Base-by-base conservation (phyloP, 1,140 invertebrate species). In the Nylanderia fulva region DNA sequence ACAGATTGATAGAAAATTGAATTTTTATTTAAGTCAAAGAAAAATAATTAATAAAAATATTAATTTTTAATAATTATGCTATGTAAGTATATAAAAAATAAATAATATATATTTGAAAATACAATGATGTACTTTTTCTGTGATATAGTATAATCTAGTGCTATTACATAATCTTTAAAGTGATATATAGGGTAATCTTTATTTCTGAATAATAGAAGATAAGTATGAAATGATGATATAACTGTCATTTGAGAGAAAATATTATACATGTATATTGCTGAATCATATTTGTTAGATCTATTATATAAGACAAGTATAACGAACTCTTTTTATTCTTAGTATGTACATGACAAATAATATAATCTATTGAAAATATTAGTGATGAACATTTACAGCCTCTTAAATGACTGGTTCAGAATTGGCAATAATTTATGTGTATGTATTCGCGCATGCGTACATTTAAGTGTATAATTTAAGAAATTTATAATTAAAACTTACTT, bases 401-500 rank as follows among this genome's bases (percentile, higher is more conserved):
- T 72, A 18, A 60, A n/a, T 76, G 13, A 60, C 4, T 15, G 39
- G 21, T 61, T 64, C 11, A 7, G 24, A n/a, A 45, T 76, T 24
- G 48, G 2, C 21, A 66, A 52, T 66, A 11, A 63, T 52, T 48
- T 27, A n/a, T 24, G 36, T 54, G n/a, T 52, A 8, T 42, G 39
- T 42, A 11, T 42, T 2, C 13, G 39, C 9, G 9, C 39, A 42
- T 11, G 45, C 2, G 15, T 48, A 63, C n/a, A 24, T n/a, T 63
- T 21, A 63, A 74, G 13, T 33, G 2, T 18, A 6, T 8, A 18
- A n/a, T 48, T 60, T 56, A n/a, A 48, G 45, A 33, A 18, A 48
- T 48, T 48, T 48, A 48, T 0, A 48, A 33, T 33, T 13, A 52
- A 85, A 61, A 42, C 82, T 91, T 95, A 99, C 98, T 96, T 98